Evolutionary conservation across 2,113 vertebrate genomes (phyloP).

Genomic region (Dascyllus trimaculatus): DNA sequence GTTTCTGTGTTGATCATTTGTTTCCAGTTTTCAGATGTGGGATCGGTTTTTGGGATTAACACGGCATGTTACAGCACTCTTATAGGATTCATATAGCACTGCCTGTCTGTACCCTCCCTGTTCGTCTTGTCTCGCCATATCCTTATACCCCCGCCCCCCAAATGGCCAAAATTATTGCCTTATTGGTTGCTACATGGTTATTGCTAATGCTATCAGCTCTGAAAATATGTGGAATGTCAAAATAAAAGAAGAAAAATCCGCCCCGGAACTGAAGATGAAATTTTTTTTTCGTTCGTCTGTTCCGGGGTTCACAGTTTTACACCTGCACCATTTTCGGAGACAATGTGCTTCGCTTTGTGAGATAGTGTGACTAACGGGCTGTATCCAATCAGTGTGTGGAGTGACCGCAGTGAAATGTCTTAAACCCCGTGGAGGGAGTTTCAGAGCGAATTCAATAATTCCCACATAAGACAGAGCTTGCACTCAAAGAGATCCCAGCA

Average conservation of each 20-base stretch:
- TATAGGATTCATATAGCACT: too few species aligned
- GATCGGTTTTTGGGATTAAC: too few species aligned
- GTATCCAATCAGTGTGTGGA: slow-evolving; percentile 60
- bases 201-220: too few species aligned
- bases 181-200: too few species aligned
- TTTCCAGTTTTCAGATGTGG: too few species aligned
- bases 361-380: slow-evolving; percentile 66
- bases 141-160: too few species aligned
- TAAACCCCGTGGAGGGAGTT: slow-evolving; percentile 50
- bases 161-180: too few species aligned
- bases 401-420: slow-evolving; percentile 55
- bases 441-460: slow-evolving; percentile 75
- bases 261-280: neutral
- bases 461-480: slow-evolving; percentile 60
- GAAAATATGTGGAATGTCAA: neutral
- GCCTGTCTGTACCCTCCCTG: too few species aligned
- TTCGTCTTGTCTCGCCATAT: too few species aligned
- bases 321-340: slow-evolving; percentile 15
- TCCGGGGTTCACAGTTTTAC: slow-evolving; percentile 13
- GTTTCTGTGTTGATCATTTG: too few species aligned
- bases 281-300: neutral
- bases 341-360: slow-evolving; percentile 44
- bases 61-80: too few species aligned
- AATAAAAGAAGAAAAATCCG: neutral
- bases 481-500: slow-evolving; percentile 59